A percentile compares a stretch with the other conserved stretches of the same genome.
Conservation (phyloP, 2,113 vertebrate genomes). For the Hydrolagus affinis region DNA sequence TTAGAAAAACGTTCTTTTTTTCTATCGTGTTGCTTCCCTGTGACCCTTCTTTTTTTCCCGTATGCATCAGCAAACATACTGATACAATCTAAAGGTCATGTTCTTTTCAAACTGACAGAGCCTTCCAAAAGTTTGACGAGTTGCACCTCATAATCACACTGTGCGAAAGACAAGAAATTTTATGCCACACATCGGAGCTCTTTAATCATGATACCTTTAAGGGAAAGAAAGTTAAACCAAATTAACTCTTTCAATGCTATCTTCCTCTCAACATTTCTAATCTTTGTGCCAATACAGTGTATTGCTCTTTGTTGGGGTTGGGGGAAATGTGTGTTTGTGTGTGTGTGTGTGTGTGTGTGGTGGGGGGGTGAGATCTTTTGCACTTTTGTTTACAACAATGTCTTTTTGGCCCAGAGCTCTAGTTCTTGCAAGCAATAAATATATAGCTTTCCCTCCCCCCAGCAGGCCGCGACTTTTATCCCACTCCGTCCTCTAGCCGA, state of each 20-base stretch:
- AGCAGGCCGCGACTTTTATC: not conserved
- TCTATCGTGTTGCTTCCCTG: slow-evolving; percentile 67
- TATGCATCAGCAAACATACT: slow-evolving; percentile 99
- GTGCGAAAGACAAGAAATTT: slow-evolving; percentile 70
- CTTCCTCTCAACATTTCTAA: not conserved
- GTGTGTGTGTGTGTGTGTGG: too few species aligned
- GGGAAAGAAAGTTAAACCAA: not conserved
- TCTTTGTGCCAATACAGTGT: not conserved
- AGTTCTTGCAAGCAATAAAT: too few species aligned
- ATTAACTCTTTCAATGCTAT: not conserved
- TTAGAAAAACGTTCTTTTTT: slow-evolving; percentile 1
- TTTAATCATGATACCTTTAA: slow-evolving; percentile 21
- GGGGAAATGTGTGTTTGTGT: too few species aligned
- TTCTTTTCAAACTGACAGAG: slow-evolving; percentile 99
- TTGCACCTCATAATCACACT: slow-evolving; percentile 76
- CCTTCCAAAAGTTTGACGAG: slow-evolving; percentile 95
- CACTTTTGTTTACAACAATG: too few species aligned
- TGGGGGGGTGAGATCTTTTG: too few species aligned
- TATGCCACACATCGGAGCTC: slow-evolving; percentile 5
- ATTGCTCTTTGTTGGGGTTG: not conserved
- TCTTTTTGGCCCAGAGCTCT: too few species aligned
- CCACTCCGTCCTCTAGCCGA: not conserved
- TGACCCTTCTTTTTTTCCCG: slow-evolving; percentile 75
- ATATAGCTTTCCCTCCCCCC: not conserved
- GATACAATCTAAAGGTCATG: slow-evolving; percentile 99